phyloP scores from a whole-genome alignment of 2,888 invertebrate species.

The Rhyacophila evoluta region DNA sequence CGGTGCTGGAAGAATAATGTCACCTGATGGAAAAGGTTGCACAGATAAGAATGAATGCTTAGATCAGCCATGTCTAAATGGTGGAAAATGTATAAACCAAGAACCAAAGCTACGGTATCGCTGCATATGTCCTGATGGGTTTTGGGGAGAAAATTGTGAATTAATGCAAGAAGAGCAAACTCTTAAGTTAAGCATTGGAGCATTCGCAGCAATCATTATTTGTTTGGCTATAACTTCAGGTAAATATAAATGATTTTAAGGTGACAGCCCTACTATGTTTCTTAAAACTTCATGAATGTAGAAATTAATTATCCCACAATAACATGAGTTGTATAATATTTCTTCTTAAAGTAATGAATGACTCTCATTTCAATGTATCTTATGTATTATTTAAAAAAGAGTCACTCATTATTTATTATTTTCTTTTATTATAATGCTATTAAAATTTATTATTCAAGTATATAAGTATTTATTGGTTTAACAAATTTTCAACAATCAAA shows the following conservation, averaged over 20 bases:
- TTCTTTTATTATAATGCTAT: no score
- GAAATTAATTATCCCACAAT: no score
- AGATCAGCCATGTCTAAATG: slow-evolving; percentile 79
- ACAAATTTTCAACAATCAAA: slow-evolving; percentile 15
- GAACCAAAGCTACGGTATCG: slow-evolving; percentile 76
- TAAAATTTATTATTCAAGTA: no score
- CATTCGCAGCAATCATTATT: slow-evolving; percentile 83
- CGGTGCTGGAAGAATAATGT: slow-evolving; percentile 76
- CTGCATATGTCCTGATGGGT: slow-evolving; percentile 78
- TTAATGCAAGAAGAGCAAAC: slow-evolving; percentile 80
- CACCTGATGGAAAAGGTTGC: slow-evolving; percentile 78
- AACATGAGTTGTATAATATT: no score
- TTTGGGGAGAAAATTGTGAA: slow-evolving; percentile 80
- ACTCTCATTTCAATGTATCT: no score
- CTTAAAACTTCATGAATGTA: no score
- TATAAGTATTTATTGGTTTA: no score
- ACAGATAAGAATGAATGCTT: slow-evolving; percentile 81
- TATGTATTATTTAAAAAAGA: no score
- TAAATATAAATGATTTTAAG: no score
- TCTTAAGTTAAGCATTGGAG: slow-evolving; percentile 81
- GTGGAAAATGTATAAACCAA: slow-evolving; percentile 78
- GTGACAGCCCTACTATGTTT: no score
- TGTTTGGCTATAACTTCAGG: slow-evolving; percentile 83
- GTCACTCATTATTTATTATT: no score
- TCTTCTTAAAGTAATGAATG: no score